A percentile compares a stretch with the other conserved stretches of the same genome.
These are phyloP conservation scores for Cosmia trapezina DNA, from an alignment of 2,888 invertebrate genomes.

Conservation along the genomic window DNA sequence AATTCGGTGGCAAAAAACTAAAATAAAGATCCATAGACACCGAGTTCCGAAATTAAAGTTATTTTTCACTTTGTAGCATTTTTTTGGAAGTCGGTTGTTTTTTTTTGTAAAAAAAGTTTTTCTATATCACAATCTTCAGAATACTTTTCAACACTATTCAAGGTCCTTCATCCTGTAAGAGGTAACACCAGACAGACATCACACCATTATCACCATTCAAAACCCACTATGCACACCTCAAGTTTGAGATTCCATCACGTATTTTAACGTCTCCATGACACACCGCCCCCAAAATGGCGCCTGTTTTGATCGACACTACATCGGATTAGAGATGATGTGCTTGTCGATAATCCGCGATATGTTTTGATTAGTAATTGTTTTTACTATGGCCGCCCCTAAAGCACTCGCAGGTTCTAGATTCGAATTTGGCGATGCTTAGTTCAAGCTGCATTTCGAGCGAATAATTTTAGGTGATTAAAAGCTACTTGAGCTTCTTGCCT, in stretches of 20 bases:
- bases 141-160: neutral
- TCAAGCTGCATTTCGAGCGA: neutral
- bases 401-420: neutral
- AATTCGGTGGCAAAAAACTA: too few species aligned
- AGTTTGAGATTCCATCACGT: constrained; percentile 57
- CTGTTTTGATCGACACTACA: constrained; percentile 37
- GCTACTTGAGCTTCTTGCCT: neutral
- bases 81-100: too few species aligned
- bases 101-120: too few species aligned
- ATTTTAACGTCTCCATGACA: constrained; percentile 41
- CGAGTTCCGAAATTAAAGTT: too few species aligned
- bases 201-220: neutral
- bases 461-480: neutral
- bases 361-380: neutral
- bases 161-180: neutral
- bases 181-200: constrained; percentile 1
- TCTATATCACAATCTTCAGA: neutral
- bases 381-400: neutral
- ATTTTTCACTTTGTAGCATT: too few species aligned
- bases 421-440: neutral
- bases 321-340: constrained; percentile 21
- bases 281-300: constrained; percentile 52
- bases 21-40: too few species aligned
- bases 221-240: neutral
- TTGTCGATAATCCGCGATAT: neutral